Base-by-base conservation (phyloP, 2,113 vertebrate genomes). In the Trematocara nigrifrons region DNA sequence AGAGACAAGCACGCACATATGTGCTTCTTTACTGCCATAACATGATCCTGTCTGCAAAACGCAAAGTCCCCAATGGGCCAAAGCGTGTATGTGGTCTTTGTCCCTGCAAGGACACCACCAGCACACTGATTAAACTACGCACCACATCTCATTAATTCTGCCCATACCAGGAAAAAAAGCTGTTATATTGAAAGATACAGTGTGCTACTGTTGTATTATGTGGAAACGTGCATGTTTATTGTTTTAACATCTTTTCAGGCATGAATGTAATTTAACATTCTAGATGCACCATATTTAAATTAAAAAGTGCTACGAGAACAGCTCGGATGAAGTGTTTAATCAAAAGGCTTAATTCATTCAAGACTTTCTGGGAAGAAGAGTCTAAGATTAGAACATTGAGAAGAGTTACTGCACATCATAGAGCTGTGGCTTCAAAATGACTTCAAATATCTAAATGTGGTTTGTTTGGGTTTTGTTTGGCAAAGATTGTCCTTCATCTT, bases 261-360 rank as follows among this genome's bases (percentile, higher is more conserved):
- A 51, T 31, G 35, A 53, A 83, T 40, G 4, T n/a, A 16, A 38
- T 76, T 35, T 57, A 2, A 79, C 45, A 69, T 29, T 53, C 76
- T 20, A 13, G 11, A 10, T 57, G 18, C 12, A 10, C 18, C 49
- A 82, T 47, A 57, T 38, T 66, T 35, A 69, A 89, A 87, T 86
- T 80, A 15, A 80, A 85, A 83, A 59, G 78, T 87, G 20, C 84
- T 20, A 69, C 10, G 15, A 86, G 81, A 82, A 59, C 49, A 42
- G 79, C n/a, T 26, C 18, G 64, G 57, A 80, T 88, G 51, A 64
- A 82, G 29, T 66, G 53, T 87, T 90, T 86, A 78, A 79, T 91
- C 38, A 66, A 42, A 78, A 77, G 84, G 78, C 52, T 29, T 81
- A 88, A 86, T 84, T 89, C 56, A 64, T 31, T 86, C 26, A 22